These are phyloP conservation scores for Loxodonta africana DNA, from an alignment of 2,113 vertebrate genomes.

Conservation along the genomic window DNA sequence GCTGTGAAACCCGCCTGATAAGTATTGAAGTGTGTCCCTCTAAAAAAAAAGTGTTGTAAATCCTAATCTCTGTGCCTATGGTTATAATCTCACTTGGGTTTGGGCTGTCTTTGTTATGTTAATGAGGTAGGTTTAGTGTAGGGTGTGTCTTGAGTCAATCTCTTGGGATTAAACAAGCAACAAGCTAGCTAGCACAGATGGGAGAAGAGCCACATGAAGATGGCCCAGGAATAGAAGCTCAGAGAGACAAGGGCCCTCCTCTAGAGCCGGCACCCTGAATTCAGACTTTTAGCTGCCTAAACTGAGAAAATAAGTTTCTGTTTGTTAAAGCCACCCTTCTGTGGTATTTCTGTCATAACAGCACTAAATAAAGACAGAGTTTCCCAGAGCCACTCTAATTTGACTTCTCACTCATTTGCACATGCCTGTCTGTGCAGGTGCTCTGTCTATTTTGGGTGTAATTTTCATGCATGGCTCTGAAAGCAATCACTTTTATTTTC, in stretches of 20 bases:
- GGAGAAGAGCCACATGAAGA: not conserved
- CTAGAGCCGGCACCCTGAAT: not conserved
- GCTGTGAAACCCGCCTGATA: not conserved
- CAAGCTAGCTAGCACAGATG: not conserved
- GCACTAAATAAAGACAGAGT: not conserved
- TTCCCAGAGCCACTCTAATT: not conserved
- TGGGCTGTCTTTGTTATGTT: not conserved
- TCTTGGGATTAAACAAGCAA: not conserved
- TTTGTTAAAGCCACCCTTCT: not conserved
- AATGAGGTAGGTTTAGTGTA: not conserved
- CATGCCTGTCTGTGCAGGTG: not conserved
- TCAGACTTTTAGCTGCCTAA: not conserved
- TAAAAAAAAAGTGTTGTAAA: not conserved
- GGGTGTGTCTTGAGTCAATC: not conserved
- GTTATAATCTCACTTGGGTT: not conserved
- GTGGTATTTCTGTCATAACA: not conserved
- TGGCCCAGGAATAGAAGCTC: too few relatives aligned
- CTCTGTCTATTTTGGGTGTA: slow-evolving; percentile 10
- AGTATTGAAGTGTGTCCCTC: not conserved
- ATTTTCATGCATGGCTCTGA: slow-evolving; percentile 66
- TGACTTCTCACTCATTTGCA: slow-evolving; percentile 35
- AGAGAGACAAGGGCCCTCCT: not conserved
- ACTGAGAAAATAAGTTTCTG: not conserved
- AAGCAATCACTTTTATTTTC: not conserved
- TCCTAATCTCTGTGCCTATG: not conserved